These are phyloP conservation scores for Rhipidura dahli DNA, from an alignment of 2,113 vertebrate species.

Conservation along the genomic window DNA sequence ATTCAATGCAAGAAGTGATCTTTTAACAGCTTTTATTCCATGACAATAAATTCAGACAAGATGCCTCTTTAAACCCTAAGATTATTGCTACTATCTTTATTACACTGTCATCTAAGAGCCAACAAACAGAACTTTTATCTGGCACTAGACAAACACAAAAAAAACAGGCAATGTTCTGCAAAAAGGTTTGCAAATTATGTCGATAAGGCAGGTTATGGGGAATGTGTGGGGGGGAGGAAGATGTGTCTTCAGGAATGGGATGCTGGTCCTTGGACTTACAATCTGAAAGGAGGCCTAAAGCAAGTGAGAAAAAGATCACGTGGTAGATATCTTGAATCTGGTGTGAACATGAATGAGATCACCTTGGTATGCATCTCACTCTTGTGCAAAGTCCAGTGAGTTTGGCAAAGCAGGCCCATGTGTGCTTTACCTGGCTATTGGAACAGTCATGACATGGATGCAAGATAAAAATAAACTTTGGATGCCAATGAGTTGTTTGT, in stretches of 20 bases:
- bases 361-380: neutral
- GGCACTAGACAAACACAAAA: neutral
- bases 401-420: neutral
- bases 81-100: neutral
- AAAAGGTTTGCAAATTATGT: neutral
- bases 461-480: neutral
- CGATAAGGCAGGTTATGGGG: neutral
- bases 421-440: neutral
- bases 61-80: neutral
- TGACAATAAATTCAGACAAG: neutral
- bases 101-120: neutral
- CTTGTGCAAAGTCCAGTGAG: neutral
- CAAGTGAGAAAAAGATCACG: neutral
- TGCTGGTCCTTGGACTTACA: neutral
- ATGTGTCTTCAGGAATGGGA: neutral
- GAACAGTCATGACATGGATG: neutral
- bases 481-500: neutral
- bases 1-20: neutral
- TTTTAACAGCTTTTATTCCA: neutral
- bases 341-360: neutral
- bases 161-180: neutral
- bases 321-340: neutral
- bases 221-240: neutral
- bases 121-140: neutral
- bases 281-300: neutral